phyloP scores from a whole-genome alignment of 1,140 invertebrate species.

The Drosophila azteca region DNA sequence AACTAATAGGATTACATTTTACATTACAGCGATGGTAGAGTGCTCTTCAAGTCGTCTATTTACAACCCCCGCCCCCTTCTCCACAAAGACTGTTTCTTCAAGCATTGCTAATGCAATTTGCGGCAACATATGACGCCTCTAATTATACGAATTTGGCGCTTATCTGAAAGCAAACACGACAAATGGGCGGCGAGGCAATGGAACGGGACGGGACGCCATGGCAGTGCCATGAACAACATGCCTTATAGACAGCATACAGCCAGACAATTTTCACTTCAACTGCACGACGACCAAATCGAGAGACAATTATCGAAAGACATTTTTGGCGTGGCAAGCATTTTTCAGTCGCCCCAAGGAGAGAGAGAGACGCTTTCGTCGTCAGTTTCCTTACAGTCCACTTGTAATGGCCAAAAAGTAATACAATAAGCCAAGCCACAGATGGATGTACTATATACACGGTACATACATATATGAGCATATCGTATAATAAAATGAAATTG shows the following conservation, averaged over 20 bases:
- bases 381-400: constrained; percentile 62
- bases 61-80: neutral
- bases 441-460: constrained; percentile 20
- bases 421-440: constrained; percentile 19
- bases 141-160: constrained; percentile 76
- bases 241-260: constrained; percentile 34
- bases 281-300: constrained; percentile 52
- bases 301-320: constrained; percentile 64
- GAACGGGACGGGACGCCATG: constrained; percentile 14
- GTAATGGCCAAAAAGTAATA: constrained; percentile 55
- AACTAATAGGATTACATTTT: no score
- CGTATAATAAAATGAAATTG: constrained; percentile 31
- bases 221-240: constrained; percentile 43
- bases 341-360: constrained; percentile 2
- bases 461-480: neutral
- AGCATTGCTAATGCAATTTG: constrained; percentile 67
- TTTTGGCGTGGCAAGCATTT: constrained; percentile 58
- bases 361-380: neutral
- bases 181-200: constrained; percentile 67
- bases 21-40: constrained; percentile 7
- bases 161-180: constrained; percentile 74
- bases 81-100: constrained; percentile 23
- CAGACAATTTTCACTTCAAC: constrained; percentile 69
- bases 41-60: neutral
- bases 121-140: constrained; percentile 69